Evolutionary conservation across 2,888 invertebrate genomes (phyloP).

Genomic region (Drosophila flavopinicola): DNA sequence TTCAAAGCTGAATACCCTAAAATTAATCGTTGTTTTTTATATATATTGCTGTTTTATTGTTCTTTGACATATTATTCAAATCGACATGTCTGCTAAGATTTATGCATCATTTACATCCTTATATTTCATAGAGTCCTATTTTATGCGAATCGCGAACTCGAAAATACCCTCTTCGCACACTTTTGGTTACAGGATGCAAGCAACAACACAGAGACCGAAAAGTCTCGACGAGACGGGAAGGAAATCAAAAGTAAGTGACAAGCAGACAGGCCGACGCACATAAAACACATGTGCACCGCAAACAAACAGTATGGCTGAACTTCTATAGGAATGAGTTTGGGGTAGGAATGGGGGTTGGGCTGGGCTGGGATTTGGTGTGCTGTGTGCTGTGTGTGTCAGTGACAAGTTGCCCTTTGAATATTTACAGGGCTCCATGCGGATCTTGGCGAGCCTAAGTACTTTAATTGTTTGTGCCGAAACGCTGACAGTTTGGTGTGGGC

Average conservation of each 20-base stretch:
- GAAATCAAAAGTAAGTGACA: constrained; percentile 80
- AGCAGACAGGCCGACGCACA: constrained; percentile 76
- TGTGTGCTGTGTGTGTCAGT: constrained; percentile 46
- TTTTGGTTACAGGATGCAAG: constrained; percentile 23
- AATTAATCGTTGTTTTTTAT: too few relatives aligned
- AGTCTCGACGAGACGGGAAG: constrained; percentile 41
- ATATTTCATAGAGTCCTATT: background rate
- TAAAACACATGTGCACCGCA: constrained; percentile 79
- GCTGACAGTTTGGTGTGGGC: constrained; percentile 16
- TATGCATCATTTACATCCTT: too few relatives aligned
- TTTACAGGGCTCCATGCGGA: constrained; percentile 43
- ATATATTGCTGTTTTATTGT: too few relatives aligned
- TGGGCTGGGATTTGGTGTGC: background rate
- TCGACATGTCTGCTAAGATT: too few relatives aligned
- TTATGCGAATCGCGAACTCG: background rate
- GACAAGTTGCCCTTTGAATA: constrained; percentile 70
- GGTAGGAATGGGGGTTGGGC: background rate
- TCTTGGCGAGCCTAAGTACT: constrained; percentile 57
- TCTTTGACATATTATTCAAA: too few relatives aligned
- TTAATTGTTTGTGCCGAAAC: constrained; percentile 67
- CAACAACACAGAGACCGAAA: constrained; percentile 8
- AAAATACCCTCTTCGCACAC: background rate
- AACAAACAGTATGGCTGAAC: constrained; percentile 66
- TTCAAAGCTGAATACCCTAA: too few relatives aligned
- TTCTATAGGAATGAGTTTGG: constrained; percentile 10